Base-by-base conservation (phyloP, 2,888 invertebrate genomes). In the Aphodius sticticus region DNA sequence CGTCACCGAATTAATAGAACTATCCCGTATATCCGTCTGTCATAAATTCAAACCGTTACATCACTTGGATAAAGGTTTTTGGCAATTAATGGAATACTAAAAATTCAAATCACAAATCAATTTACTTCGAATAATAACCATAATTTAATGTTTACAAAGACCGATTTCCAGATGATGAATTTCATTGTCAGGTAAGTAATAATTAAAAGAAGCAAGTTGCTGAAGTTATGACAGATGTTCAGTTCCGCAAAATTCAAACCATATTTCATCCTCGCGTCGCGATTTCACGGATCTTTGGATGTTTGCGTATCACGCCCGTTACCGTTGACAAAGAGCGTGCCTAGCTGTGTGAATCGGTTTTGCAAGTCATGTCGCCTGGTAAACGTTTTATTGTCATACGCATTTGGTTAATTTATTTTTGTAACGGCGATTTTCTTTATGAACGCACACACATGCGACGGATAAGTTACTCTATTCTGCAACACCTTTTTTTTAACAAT, bases 291-390 rank as follows among this genome's bases (percentile, higher is more conserved):
- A 35, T 16, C 74, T 36, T 74, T 74, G 37, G 69, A 76, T 76
- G 76, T 76, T 76, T 76, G 76, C 76, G 69, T 36, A 78, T 78
- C 78, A 78, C 78, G 78, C 78, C 78, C 78, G 78, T 78, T 78
- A 78, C 38, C 15, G 78, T 78, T 78, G 37, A 78, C 78, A 78
- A 74, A 74, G 74, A 26, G 74, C 7, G 7, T 9, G 9, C 53
- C 9, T 7, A 53, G 53, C 53, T 9, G 53, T 53, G 53, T 53
- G 53, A 53, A 53, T 53, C 53, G 53, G 53, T 53, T 2, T 53
- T 53, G 53, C 53, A 53, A 53, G 53, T 53, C 53, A 53, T 53
- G 53, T 53, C 53, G 53, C 53, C 53, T 53, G 53, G 53, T 12
- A 53, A 53, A 53, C 53, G 53, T 53, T 53, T 53, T 53, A 53